These are phyloP conservation scores for Nymphicus hollandicus DNA, from an alignment of 2,113 vertebrate species.

Conservation along the genomic window DNA sequence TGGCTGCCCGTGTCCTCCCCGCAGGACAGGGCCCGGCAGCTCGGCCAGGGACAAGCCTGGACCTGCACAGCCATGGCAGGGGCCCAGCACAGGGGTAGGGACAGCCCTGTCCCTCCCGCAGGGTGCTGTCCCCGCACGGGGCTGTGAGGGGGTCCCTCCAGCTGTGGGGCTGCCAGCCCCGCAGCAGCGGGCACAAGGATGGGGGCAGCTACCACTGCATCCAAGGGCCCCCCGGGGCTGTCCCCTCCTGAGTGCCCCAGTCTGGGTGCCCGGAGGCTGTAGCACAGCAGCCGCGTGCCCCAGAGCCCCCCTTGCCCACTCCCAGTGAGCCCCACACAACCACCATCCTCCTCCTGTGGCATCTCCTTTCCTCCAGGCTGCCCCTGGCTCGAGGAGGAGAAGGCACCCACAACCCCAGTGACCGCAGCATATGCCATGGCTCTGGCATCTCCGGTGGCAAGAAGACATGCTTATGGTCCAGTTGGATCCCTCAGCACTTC, in stretches of 20 bases:
- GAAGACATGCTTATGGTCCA: rapidly evolving
- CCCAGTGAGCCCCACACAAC: neutral
- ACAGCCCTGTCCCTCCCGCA: rapidly evolving
- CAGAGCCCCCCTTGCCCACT: neutral
- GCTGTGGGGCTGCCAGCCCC: neutral
- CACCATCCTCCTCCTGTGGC: neutral
- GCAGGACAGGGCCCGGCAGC: neutral
- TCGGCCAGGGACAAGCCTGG: neutral
- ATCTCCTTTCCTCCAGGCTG: neutral
- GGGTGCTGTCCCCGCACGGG: neutral
- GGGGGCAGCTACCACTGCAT: neutral
- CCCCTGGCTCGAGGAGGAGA: neutral
- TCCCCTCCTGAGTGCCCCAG: neutral
- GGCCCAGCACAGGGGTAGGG: neutral
- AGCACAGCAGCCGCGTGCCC: neutral
- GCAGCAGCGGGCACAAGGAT: neutral
- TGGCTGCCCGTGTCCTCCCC: rapidly evolving
- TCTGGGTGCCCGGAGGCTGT: neutral
- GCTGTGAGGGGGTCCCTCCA: neutral
- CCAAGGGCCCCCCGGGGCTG: neutral
- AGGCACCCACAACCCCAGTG: neutral
- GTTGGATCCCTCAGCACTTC: neutral
- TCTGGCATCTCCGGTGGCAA: rapidly evolving
- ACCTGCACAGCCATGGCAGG: neutral
- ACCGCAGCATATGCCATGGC: neutral